Evolutionary conservation across 2,113 vertebrate genomes (phyloP), one percentile per base, ranked within the genome.

Genomic region (Furnarius figulus): DNA sequence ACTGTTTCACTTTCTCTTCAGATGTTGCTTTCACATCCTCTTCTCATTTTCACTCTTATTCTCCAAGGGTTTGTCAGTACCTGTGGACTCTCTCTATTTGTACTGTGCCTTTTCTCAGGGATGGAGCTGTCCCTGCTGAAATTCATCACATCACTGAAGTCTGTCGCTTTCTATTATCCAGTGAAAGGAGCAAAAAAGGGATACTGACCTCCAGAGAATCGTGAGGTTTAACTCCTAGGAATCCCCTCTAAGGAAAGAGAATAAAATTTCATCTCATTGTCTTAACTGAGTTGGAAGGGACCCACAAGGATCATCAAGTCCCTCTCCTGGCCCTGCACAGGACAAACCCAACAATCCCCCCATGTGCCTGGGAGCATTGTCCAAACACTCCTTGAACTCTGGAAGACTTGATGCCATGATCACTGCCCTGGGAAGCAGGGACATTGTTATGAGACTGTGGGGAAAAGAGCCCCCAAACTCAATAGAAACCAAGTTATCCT

Each of bases 1-100:
- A 17, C 42, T 33, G 30, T 61, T 95, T 77, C 33, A 25, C 21
- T 93, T 87, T 62, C 66, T 77, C 65, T 74, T 78, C 72, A 47
- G 52, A 39, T 42, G 40, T 70, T 92, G 72, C 84, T 89, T 93
- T 71, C 67, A 83, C 56, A 47, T 78, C 61, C 49, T 92, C n/a
- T 88, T 83, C 88, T 86, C 72, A 55, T 94, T 97, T 90, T 93
- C 72, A 53, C 55, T 92, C 21, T 52, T 86, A 81, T 55, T 95
- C 89, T 92, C 71, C 59, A 59, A 82, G 53, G 50, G 4, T 30
- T 73, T 89, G 39, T 56, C 84, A 59, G 50, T n/a, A 50, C 20
- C 58, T 77, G 59, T 74, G 59, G 63, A n/a, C 66, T 76, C 61
- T 73, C 7, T 19, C 2, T n/a, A 30, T 82, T 73, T 85, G 59